phyloP scores from a whole-genome alignment of 2,797 vertebrate genomes.

The Falco rusticolus region DNA sequence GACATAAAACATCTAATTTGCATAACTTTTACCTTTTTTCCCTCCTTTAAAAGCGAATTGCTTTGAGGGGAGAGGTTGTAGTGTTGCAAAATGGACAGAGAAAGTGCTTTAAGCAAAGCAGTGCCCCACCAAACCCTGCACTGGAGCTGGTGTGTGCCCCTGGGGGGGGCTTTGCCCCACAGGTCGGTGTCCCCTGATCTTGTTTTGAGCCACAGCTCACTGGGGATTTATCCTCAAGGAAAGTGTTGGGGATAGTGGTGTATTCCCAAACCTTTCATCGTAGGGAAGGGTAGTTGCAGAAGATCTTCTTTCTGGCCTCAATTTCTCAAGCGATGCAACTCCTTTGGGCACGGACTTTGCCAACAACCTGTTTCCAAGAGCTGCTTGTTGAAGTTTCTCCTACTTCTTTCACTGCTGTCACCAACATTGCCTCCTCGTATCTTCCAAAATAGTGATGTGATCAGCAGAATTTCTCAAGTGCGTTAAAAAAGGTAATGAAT shows the following conservation, averaged over 20 bases:
- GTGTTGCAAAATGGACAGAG: background rate
- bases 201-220: background rate
- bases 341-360: background rate
- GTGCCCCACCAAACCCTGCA: background rate
- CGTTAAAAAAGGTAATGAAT: background rate
- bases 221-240: background rate
- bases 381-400: background rate
- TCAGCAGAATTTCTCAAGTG: slow-evolving; percentile 1
- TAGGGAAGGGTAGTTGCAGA: background rate
- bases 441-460: background rate
- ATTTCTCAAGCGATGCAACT: background rate
- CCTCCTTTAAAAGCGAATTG: background rate
- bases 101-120: background rate
- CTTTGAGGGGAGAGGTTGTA: background rate
- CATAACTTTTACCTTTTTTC: background rate
- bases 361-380: background rate
- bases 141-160: accelerated
- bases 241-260: background rate
- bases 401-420: background rate
- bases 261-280: background rate
- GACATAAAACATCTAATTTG: background rate
- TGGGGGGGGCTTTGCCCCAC: background rate
- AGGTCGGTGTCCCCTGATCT: accelerated
- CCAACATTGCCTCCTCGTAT: background rate
- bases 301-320: background rate